Evolutionary conservation across 2,113 vertebrate species (phyloP).

Genomic region (Hypocryptadius cinnamomeus): DNA sequence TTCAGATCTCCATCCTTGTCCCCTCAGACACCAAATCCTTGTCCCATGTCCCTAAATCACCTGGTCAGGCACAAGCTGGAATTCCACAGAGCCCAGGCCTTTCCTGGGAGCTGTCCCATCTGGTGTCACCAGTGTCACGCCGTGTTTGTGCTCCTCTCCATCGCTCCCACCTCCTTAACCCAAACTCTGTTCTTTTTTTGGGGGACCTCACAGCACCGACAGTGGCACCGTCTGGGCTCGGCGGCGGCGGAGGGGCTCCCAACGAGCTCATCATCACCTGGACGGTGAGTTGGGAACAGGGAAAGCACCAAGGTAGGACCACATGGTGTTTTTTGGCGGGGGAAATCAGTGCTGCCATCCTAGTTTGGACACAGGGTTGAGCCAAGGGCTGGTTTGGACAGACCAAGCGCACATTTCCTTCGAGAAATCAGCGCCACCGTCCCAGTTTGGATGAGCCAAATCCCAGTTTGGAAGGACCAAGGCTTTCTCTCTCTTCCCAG

Average conservation of each 20-base stretch:
- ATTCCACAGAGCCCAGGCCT: not conserved
- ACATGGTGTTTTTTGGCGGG: accelerated
- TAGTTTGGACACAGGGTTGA: not conserved
- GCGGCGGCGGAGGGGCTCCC: conserved; percentile 89
- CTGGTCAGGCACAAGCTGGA: not conserved
- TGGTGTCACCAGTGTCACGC: accelerated
- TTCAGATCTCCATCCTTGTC: not conserved
- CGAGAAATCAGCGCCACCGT: accelerated
- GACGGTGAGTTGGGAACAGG: conserved; percentile 77
- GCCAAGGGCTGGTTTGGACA: not conserved
- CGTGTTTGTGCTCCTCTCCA: not conserved
- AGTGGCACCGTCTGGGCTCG: conserved; percentile 90
- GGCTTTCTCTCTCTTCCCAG: conserved; percentile 48
- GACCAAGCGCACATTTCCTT: accelerated
- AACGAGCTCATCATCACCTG: conserved; percentile 90
- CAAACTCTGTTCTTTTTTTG: not conserved
- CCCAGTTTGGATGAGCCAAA: too few relatives aligned
- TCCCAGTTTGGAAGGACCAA: not conserved
- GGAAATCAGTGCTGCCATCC: not conserved
- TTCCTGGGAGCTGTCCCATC: not conserved
- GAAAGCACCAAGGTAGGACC: not conserved
- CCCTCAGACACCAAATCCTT: not conserved
- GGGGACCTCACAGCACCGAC: conserved; percentile 77
- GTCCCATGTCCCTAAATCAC: not conserved
- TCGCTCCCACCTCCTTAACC: not conserved